Conservation (phyloP, 2,113 vertebrate species). For the Dissostichus mawsoni region DNA sequence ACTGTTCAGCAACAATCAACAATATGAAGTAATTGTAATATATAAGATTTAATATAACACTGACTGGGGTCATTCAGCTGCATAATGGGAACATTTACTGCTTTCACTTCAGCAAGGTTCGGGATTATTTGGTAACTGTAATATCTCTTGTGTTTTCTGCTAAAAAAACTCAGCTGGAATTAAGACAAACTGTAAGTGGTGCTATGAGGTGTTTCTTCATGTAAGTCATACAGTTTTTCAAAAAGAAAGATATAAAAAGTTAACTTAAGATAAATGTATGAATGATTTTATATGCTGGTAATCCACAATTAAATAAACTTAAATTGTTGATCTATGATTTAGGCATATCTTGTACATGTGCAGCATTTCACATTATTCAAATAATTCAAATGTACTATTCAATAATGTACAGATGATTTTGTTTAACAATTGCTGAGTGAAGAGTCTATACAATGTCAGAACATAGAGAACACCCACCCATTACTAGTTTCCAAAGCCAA, state of each 20-base stretch:
- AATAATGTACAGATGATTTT: no score
- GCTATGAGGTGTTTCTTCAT: neutral
- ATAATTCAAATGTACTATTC: no score
- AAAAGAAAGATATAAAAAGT: no score
- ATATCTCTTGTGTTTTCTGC: neutral
- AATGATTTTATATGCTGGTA: neutral
- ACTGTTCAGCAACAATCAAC: neutral
- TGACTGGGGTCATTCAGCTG: neutral
- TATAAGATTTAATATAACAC: neutral
- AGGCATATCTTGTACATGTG: no score
- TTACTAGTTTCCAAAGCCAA: neutral
- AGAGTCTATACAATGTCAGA: neutral
- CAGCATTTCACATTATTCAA: no score
- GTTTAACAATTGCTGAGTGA: no score
- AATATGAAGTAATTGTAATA: neutral
- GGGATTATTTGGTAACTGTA: no score
- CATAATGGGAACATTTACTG: neutral
- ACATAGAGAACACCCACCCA: neutral
- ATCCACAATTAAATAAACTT: neutral
- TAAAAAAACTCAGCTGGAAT: neutral
- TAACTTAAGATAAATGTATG: no score
- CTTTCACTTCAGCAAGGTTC: neutral
- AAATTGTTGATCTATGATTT: neutral
- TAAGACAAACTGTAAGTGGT: neutral
- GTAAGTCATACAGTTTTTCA: neutral